These are phyloP conservation scores for Heterohyrax brucei DNA, from an alignment of 2,797 vertebrate species.

Conservation along the genomic window DNA sequence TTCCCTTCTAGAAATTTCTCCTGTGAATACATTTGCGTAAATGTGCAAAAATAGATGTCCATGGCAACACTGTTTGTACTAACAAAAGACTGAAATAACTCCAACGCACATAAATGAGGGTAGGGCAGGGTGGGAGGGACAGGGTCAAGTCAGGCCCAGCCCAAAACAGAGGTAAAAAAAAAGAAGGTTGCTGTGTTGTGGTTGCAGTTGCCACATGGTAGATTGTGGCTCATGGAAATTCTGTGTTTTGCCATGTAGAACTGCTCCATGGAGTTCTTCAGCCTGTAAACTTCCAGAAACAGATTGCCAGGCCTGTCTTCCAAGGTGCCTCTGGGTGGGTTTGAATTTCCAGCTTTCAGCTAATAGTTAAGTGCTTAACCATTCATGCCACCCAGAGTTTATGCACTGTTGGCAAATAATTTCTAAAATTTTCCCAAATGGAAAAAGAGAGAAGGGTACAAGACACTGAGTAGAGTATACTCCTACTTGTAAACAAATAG, in stretches of 20 bases:
- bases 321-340: background rate
- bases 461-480: background rate
- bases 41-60: slow-evolving; percentile 1
- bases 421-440: slow-evolving; percentile 52
- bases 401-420: slow-evolving; percentile 17
- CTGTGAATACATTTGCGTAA: background rate
- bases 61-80: slow-evolving; percentile 31
- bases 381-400: background rate
- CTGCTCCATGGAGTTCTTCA: background rate
- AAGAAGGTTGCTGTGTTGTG: background rate
- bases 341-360: background rate
- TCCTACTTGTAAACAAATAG: slow-evolving; percentile 24
- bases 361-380: background rate
- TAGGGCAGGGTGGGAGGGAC: background rate
- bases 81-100: slow-evolving; percentile 17
- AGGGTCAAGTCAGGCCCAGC: slow-evolving; percentile 12
- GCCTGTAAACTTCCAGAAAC: too few species aligned
- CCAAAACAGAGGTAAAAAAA: background rate
- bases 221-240: background rate
- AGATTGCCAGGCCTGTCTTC: too few species aligned
- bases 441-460: slow-evolving; percentile 56
- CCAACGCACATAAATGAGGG: background rate
- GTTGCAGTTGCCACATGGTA: background rate
- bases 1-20: slow-evolving; percentile 58
- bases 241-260: background rate